Conservation (phyloP, 2,888 invertebrate species). For the Muschampia plurimacula region DNA sequence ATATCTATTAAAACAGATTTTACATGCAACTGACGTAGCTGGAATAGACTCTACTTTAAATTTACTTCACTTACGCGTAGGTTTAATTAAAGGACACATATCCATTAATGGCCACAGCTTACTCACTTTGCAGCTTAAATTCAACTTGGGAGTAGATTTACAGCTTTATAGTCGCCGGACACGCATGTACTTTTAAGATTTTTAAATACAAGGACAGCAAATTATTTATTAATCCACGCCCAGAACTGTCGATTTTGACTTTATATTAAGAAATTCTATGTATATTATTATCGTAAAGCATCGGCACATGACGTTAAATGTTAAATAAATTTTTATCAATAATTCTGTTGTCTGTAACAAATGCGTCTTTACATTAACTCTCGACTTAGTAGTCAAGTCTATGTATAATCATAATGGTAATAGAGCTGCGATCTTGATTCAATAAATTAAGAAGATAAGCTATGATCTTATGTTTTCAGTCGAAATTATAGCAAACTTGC, state of each 20-base stretch:
- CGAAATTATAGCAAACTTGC: conserved; percentile 20
- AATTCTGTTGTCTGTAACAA: conserved; percentile 5
- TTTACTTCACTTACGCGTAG: conserved; percentile 30
- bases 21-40: conserved; percentile 33
- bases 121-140: conserved; percentile 47
- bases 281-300: conserved; percentile 49
- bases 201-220: conserved; percentile 54
- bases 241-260: conserved; percentile 47
- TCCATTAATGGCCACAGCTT: conserved; percentile 47
- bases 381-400: background rate
- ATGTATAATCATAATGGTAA: background rate
- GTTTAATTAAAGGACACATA: conserved; percentile 60
- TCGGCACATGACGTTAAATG: conserved; percentile 10
- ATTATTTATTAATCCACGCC: conserved; percentile 61
- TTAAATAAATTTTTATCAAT: conserved; percentile 14
- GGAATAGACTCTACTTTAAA: conserved; percentile 33
- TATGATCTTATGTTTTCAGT: conserved; percentile 4
- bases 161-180: conserved; percentile 29
- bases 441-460: conserved; percentile 4
- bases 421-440: background rate
- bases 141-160: conserved; percentile 21
- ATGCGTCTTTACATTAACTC: background rate
- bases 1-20: conserved; percentile 40
- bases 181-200: conserved; percentile 67
- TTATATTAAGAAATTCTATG: conserved; percentile 43